These are phyloP conservation scores for Fistularia tabacaria DNA, from an alignment of 2,797 vertebrate genomes.

Conservation along the genomic window DNA sequence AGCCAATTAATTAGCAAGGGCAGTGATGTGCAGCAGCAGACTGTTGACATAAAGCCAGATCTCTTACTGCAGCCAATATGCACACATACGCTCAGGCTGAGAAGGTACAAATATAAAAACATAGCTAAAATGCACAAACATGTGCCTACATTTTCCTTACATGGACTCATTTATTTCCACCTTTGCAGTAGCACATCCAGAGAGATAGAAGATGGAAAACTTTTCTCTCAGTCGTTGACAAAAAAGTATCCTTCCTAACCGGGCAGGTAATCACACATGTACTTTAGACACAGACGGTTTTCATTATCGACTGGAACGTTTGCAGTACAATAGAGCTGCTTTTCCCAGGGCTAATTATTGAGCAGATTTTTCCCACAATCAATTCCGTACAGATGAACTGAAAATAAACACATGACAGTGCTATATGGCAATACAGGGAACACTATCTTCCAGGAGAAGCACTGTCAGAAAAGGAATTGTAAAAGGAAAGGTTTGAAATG, in stretches of 20 bases:
- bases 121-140: slow-evolving; percentile 30
- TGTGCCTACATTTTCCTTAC: slow-evolving; percentile 30
- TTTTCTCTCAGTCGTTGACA: slow-evolving; percentile 17
- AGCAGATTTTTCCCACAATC: slow-evolving; percentile 49
- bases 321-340: slow-evolving; percentile 23
- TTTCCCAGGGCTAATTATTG: slow-evolving; percentile 43
- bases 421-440: slow-evolving; percentile 31
- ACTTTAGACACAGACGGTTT: slow-evolving; percentile 11
- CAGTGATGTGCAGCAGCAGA: slow-evolving; percentile 78
- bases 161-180: slow-evolving; percentile 12
- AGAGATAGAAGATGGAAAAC: slow-evolving; percentile 7
- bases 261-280: slow-evolving; percentile 21
- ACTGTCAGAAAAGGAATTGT: neutral
- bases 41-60: slow-evolving; percentile 80
- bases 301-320: slow-evolving; percentile 36
- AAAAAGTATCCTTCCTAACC: slow-evolving; percentile 6
- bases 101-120: slow-evolving; percentile 21
- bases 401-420: slow-evolving; percentile 55
- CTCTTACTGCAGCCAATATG: slow-evolving; percentile 64
- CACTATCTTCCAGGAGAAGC: slow-evolving; percentile 8
- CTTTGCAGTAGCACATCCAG: neutral
- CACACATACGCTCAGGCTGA: slow-evolving; percentile 48
- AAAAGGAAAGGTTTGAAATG: neutral
- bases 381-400: slow-evolving; percentile 53
- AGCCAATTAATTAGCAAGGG: slow-evolving; percentile 80